Base-by-base conservation (phyloP, 1,140 invertebrate species). In the Stratiolaelaps scimitus region DNA sequence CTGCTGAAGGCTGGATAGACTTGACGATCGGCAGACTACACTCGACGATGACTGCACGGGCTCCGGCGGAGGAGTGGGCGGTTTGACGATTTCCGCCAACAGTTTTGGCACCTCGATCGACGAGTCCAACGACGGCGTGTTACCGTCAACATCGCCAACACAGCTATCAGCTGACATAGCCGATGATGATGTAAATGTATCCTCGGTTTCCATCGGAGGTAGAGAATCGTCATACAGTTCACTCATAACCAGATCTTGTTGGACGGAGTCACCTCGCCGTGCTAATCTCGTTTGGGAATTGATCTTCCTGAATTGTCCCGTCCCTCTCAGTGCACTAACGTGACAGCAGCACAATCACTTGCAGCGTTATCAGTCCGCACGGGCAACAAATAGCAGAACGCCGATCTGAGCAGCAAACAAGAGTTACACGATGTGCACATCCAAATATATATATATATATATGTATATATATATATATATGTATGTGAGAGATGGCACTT, bases 11-110 rank as follows among this genome's bases (percentile, higher is more conserved):
- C 26, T 60, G n/a, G 53, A 23, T 17, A 60, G 26, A 4, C 53
- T 34, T 15, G 53, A 20, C 6, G 34, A 23, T 15, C 20, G 15
- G n/a, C 26, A 26, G 23, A 60, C 26, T 5, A 60, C 1, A 23
- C 26, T 26, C 53, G 53, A 26, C 53, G 53, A 26, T 26, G 17
- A 17, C 53, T 17, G 26, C 20, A 29, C 53, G 13, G 53, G 53
- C 53, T 60, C 53, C 13, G 53, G 53, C 53, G 53, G 53, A 15
- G 53, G 53, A 60, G 53, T 60, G 17, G 53, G 53, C 20, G 53
- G 53, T 60, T 60, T 60, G 4, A 60, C 34, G 4, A 60, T 60
- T 60, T 60, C 53, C 1, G 53, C 26, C 1, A 60, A 23, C 53
- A 60, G 53, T 23, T 60, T 60, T 15, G 53, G 53, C 26, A 60